phyloP scores from a whole-genome alignment of 2,888 invertebrate species.

The Lepidocyrtoides sp. region DNA sequence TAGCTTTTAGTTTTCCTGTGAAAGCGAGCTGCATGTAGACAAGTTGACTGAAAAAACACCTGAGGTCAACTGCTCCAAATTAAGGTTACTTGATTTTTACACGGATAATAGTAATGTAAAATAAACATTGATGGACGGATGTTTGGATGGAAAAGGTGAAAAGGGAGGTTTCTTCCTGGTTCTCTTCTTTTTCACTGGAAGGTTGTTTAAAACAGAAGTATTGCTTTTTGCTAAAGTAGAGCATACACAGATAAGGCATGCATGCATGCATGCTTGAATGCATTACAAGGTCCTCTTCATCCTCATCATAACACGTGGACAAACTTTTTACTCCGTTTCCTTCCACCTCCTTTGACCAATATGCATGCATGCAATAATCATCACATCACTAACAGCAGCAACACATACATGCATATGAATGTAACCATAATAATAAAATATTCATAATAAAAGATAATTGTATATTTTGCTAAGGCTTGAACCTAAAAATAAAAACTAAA shows the following conservation, averaged over 20 bases:
- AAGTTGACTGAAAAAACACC: constrained; percentile 15
- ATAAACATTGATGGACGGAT: background rate
- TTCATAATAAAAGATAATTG: background rate
- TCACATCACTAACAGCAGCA: no score
- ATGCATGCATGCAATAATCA: background rate
- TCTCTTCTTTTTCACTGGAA: background rate
- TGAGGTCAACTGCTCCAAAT: constrained; percentile 32
- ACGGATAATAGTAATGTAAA: no score
- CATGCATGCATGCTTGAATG: background rate
- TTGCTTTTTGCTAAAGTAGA: background rate
- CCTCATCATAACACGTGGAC: constrained; percentile 37
- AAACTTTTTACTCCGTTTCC: background rate
- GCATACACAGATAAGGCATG: background rate
- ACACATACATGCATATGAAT: background rate
- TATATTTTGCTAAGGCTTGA: no score
- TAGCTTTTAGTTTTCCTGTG: no score
- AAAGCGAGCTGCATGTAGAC: background rate
- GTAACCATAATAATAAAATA: background rate
- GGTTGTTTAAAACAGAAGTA: background rate
- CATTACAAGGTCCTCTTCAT: constrained; percentile 29
- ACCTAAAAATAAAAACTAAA: no score
- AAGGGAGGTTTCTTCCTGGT: constrained; percentile 30
- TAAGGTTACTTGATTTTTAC: no score
- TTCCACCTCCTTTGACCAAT: background rate
- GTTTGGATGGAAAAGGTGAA: background rate